Evolutionary conservation across 2,797 vertebrate genomes (phyloP), one percentile per base, ranked within the genome.

Genomic region (Gallinago nigripennis): DNA sequence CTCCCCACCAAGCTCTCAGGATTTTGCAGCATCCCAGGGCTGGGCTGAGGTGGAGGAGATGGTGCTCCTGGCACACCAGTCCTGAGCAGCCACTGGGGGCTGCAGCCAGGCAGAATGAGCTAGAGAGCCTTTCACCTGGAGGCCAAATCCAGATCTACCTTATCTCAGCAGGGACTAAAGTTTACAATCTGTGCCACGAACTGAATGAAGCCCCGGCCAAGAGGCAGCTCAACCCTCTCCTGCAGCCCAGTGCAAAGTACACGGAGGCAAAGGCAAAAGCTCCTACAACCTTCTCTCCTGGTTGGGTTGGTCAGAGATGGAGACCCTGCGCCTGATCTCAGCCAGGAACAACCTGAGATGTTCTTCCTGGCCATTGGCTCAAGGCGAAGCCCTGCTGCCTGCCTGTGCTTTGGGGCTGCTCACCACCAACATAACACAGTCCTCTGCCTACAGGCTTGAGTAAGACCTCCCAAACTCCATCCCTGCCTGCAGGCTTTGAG

Each of bases 141-240:
- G 57, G 64, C 35, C 48, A 66, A 71, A 88, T 57, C 80, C 66
- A 94, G 53, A 51, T 37, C 70, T 33, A 56, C 51, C 48, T 92
- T 82, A 27, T 80, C 80, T 64, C 66, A 68, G 63, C 35, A 60
- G 83, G 56, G 53, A 92, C 91, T 96, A 17, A 96, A 87, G 86
- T 94, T 95, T 94, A 88, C 96, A 71, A 5, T 54, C 90, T 71
- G 66, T 88, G 78, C 91, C 78, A 88, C 0, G 2, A 56, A 56
- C 48, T 1, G 45, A 82, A 35, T 28, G 83, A 91, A 95, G 41
- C 73, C 63, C 58, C 0, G 0, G 66, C 54, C 53, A 50, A 79
- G 65, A 81, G 51, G 37, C 72, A 83, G 87, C 80, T 88, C 77
- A 60, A 80, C 48, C 48, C 16, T 79, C 20, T 91, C 41, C 46